Percentiles rank a stretch among this genome's conserved stretches.
These are phyloP conservation scores for Congeria kusceri DNA, from an alignment of 2,888 invertebrate species.

Conservation along the genomic window DNA sequence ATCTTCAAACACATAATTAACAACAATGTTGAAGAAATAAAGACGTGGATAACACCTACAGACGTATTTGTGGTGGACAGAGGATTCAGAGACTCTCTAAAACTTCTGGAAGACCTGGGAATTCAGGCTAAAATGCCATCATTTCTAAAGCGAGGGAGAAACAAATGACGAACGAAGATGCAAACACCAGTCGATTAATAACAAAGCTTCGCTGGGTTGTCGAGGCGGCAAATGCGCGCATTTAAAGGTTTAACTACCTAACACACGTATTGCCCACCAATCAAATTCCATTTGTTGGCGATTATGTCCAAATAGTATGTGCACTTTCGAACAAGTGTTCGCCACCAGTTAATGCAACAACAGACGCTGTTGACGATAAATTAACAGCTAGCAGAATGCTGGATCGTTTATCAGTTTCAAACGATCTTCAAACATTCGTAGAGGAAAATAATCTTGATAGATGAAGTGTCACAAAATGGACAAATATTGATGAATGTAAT, in stretches of 20 bases:
- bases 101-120: constrained; percentile 44
- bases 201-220: constrained; percentile 54
- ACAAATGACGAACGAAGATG: constrained; percentile 47
- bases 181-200: constrained; percentile 50
- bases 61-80: constrained; percentile 57
- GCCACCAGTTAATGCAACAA: constrained; percentile 12
- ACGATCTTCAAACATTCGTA: no score
- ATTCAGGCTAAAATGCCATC: constrained; percentile 46
- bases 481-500: no score
- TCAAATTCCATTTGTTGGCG: constrained; percentile 42
- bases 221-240: constrained; percentile 44
- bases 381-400: constrained; percentile 29
- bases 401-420: no score
- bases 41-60: constrained; percentile 31
- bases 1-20: constrained; percentile 56
- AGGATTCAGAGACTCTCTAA: constrained; percentile 55
- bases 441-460: no score
- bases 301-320: constrained; percentile 38
- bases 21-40: constrained; percentile 50
- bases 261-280: constrained; percentile 30
- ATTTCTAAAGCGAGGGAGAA: constrained; percentile 46
- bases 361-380: constrained; percentile 6
- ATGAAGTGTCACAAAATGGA: no score
- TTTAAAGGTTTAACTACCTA: constrained; percentile 39
- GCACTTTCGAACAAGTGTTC: constrained; percentile 30